Evolutionary conservation across 2,113 vertebrate genomes (phyloP).

Genomic region (Raja brachyura): DNA sequence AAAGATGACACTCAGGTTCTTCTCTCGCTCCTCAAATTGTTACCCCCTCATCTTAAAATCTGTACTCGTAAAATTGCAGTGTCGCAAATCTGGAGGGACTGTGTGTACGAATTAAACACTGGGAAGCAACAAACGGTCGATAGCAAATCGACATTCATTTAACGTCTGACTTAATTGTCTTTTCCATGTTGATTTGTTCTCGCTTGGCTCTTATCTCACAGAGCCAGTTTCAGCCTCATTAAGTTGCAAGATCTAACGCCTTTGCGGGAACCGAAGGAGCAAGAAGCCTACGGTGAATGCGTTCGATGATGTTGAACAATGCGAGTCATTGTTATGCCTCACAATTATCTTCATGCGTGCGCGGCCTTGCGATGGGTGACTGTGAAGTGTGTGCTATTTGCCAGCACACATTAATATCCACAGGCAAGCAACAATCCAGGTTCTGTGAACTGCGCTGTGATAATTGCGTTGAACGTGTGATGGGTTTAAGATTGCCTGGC

Average conservation of each 20-base stretch:
- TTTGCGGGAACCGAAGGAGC: not conserved
- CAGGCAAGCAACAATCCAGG: not conserved
- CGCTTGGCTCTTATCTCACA: not conserved
- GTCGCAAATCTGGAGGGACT: not conserved
- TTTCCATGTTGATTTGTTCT: not conserved
- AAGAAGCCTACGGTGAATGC: not conserved
- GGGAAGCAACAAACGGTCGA: not conserved
- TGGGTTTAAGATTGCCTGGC: too few relatives aligned
- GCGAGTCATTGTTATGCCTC: not conserved
- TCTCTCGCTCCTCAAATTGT: too few relatives aligned
- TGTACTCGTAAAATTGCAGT: too few relatives aligned
- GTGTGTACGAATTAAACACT: not conserved
- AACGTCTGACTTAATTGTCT: not conserved
- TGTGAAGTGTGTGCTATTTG: not conserved
- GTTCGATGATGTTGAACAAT: not conserved
- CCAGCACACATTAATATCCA: not conserved
- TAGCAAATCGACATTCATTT: not conserved
- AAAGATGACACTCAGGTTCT: too few relatives aligned
- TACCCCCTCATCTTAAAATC: too few relatives aligned
- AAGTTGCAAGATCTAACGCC: not conserved
- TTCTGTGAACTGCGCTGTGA: not conserved
- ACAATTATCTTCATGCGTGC: not conserved
- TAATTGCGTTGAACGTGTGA: not conserved
- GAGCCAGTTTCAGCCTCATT: not conserved
- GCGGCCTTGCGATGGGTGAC: not conserved